Base-by-base conservation (phyloP, 2,797 vertebrate genomes). In the Acridotheres tristis region DNA sequence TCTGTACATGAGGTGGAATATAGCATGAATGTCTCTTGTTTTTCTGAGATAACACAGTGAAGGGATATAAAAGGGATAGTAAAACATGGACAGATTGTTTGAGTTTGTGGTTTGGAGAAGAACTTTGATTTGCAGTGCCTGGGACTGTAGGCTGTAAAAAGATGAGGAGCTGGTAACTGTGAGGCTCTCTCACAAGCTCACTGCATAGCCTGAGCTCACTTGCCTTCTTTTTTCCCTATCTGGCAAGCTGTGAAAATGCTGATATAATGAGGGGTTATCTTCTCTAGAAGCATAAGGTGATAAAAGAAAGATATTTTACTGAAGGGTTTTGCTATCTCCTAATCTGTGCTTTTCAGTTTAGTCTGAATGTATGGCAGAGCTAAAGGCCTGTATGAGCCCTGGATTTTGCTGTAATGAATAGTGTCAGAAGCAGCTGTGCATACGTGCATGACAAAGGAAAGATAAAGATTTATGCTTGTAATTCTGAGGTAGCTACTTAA, bases 401-500 rank as follows among this genome's bases (percentile, higher is more conserved):
- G 73, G 29, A 36, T 90, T 94, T 93, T 90, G 75, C 57, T 79
- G 34, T 65, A 88, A 65, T 67, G 65, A 88, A 68, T 82, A 47
- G 48, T 74, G 57, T 92, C 57, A 78, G 79, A 90, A 93, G 51
- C 80, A 95, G 83, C 76, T 93, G 68, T 79, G 57, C 51, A 63
- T 51, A 77, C 27, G 29, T 82, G 61, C 19, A 6, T 36, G 57
- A 38, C 27, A 76, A 74, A 93, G 32, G 23, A 54, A 79, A 57
- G 51, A 68, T 63, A 61, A 74, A 88, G 83, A 67, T 71, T 27
- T 94, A 50, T 72, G 77, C 67, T 87, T 93, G 54, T 94, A 90
- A 92, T 96, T 97, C 90, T 95, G 66, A 67, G 75, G 50, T 77
- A 92, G n/a, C 13, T 72, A 23, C 36, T 81, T 90, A 63, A 32